Evolutionary conservation across 2,797 vertebrate species (phyloP).

Genomic region (Chelon auratus): DNA sequence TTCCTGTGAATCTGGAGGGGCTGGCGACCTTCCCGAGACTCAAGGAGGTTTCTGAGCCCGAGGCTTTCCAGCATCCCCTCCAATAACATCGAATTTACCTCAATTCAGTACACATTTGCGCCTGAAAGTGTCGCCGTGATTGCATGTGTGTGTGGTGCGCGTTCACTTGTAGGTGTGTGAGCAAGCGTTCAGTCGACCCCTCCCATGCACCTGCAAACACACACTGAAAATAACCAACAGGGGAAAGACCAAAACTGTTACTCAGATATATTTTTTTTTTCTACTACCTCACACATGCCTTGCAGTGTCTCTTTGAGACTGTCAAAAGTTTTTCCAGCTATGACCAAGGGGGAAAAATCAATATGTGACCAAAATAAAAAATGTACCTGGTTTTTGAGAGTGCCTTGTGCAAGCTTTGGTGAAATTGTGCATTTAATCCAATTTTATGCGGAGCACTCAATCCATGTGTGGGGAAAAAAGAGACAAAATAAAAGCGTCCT

Average conservation of each 20-base stretch:
- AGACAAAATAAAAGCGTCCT: constrained; percentile 61
- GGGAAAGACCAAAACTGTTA: constrained; percentile 45
- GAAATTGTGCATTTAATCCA: constrained; percentile 78
- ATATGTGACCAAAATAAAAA: constrained; percentile 38
- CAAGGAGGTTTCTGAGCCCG: constrained; percentile 57
- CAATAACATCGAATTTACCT: constrained; percentile 53
- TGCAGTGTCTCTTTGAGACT: constrained; percentile 19
- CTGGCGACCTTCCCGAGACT: constrained; percentile 66
- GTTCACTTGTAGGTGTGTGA: constrained; percentile 20
- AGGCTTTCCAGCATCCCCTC: constrained; percentile 55
- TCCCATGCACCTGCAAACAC: constrained; percentile 42
- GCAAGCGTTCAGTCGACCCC: constrained; percentile 16
- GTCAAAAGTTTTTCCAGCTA: constrained; percentile 47
- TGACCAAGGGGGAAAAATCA: constrained; percentile 38
- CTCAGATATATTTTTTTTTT: constrained; percentile 19
- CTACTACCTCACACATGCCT: constrained; percentile 36
- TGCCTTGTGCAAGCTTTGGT: constrained; percentile 38
- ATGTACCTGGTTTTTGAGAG: constrained; percentile 55
- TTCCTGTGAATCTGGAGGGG: constrained; percentile 53
- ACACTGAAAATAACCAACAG: constrained; percentile 47
- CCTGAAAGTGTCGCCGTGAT: constrained; percentile 25
- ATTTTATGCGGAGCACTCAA: constrained; percentile 67
- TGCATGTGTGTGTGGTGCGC: constrained; percentile 17
- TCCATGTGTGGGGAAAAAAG: constrained; percentile 65
- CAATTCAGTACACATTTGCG: constrained; percentile 24